Evolutionary conservation across 64 coral and sea anemone species (phyloP), one percentile per base, ranked within the genome.

Genomic region (Actinia equina): DNA sequence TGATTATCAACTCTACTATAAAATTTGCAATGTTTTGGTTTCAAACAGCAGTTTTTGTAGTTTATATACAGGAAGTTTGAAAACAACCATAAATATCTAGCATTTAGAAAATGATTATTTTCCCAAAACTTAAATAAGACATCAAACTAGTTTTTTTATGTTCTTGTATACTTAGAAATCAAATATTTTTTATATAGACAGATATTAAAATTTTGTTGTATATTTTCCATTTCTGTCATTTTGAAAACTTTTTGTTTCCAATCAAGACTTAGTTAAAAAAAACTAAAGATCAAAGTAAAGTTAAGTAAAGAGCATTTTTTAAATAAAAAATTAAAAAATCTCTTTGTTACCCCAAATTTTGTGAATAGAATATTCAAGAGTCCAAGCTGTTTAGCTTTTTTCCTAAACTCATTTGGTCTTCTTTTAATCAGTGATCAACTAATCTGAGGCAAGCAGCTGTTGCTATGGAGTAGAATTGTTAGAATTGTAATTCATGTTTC

Each of bases 401-500:
- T 30, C 69, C 4, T 30, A 30, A 15, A 42, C 22, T 74, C 26
- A 74, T 30, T 74, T 74, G n/a, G 69, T 27, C 69, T 41, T 74
- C 69, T 74, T 74, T 74, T 74, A 74, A 74, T 74, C 69, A 74
- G 69, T 74, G 27, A 74, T 69, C 19, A 69, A 69, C 63, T 69
- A 69, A 69, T 6, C 63, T 69, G 6, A 69, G 63, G 63, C 63
- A 69, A 69, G 63, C 63, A 74, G 69, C 69, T 74, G 69, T 74
- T 74, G 69, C 69, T 74, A 74, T 74, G 69, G 69, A 41, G 13
- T 26, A 41, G 11, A 57, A 57, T 57, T 57, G 55, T 65, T 65
- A 65, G 69, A 41, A 74, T 74, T 74, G 69, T 41, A 41, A 74
- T 30, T 74, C 23, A 0, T 27, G 69, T 74, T 74, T 74, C 69